Base-by-base conservation (phyloP, 2,888 invertebrate species). In the Notodonta dromedarius region DNA sequence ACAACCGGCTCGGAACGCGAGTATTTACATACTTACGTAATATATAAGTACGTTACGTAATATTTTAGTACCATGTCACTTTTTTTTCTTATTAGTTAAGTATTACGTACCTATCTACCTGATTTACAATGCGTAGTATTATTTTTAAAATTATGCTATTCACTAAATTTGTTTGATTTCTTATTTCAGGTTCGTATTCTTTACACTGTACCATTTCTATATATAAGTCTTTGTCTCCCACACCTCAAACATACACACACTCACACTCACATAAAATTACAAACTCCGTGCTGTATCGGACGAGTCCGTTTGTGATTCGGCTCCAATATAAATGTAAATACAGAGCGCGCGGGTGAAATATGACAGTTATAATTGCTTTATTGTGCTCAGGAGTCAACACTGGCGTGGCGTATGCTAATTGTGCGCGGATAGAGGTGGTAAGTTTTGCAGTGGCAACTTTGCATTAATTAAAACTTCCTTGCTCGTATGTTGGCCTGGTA, bases 241-340 rank as follows among this genome's bases (percentile, higher is more conserved):
- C 42, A 12, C 9, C 42, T 42, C 9, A 11, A 42, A 42, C 9
- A 9, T 11, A 42, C 9, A 42, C 9, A 55, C 11, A 40, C 5
- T 5, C 12, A 14, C 4, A 39, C 40, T 40, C 40, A n/a, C n/a
- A n/a, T n/a, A 61, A 73, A 73, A 73, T 71, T 71, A 67, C 71
- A 53, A 65, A 67, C 71, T 56, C 67, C 59, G 65, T 66, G 53
- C 62, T 51, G 59, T 56, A 57, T 60, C 60, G 59, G 60, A 61
- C 50, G 59, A 58, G 58, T 64, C 53, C 63, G 58, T 61, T 44
- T 50, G 57, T 56, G 64, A 65, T 69, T 71, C 71, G 56, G 46
- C 79, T 80, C 83, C 92, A 93, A 93, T 93, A 93, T 93, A 93
- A 90, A 93, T 93, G 93, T 92, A 90, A 93, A 93, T 93, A 91